These are phyloP conservation scores for Halocynthia roretzi DNA, from an alignment of 23 tunicate species.

Conservation along the genomic window DNA sequence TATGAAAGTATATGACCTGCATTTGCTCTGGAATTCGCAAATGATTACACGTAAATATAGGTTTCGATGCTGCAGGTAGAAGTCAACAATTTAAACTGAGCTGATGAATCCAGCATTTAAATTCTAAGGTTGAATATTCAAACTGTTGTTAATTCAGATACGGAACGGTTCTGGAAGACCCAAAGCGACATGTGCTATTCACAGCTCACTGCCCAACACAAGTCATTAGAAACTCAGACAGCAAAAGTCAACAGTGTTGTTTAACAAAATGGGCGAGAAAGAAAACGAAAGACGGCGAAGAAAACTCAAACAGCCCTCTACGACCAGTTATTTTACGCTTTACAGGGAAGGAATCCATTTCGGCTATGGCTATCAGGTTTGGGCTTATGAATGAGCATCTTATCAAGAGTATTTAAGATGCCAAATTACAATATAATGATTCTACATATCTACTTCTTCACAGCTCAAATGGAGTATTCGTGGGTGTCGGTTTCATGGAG, in stretches of 20 bases:
- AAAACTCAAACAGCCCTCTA: slow-evolving; percentile 7
- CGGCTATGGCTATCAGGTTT: slow-evolving; percentile 62
- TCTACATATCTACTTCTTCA: neutral
- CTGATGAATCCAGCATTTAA: neutral
- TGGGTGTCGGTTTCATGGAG: slow-evolving; percentile 86
- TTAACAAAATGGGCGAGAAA: slow-evolving; percentile 65
- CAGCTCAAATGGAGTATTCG: slow-evolving; percentile 56
- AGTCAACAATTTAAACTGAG: neutral
- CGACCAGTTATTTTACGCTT: slow-evolving; percentile 38
- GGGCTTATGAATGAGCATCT: too few species aligned
- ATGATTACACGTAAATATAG: slow-evolving; percentile 28
- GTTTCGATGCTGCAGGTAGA: slow-evolving; percentile 68
- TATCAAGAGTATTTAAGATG: too few species aligned
- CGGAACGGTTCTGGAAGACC: slow-evolving; percentile 37
- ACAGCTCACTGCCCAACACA: slow-evolving; percentile 58
- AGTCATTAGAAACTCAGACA: slow-evolving; percentile 21
- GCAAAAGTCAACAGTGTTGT: slow-evolving; percentile 27
- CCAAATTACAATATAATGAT: neutral
- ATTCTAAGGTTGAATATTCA: neutral
- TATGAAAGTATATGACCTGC: slow-evolving; percentile 35
- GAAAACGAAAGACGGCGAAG: slow-evolving; percentile 24
- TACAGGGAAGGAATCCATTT: slow-evolving; percentile 67
- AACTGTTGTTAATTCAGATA: slow-evolving; percentile 24
- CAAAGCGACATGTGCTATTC: slow-evolving; percentile 27
- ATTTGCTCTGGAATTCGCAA: slow-evolving; percentile 58